Percentiles rank a stretch among this genome's conserved stretches.
These are phyloP conservation scores for Hydrozoanthus gracilis DNA, from an alignment of 92 coral and sea anemone genomes.

Conservation along the genomic window DNA sequence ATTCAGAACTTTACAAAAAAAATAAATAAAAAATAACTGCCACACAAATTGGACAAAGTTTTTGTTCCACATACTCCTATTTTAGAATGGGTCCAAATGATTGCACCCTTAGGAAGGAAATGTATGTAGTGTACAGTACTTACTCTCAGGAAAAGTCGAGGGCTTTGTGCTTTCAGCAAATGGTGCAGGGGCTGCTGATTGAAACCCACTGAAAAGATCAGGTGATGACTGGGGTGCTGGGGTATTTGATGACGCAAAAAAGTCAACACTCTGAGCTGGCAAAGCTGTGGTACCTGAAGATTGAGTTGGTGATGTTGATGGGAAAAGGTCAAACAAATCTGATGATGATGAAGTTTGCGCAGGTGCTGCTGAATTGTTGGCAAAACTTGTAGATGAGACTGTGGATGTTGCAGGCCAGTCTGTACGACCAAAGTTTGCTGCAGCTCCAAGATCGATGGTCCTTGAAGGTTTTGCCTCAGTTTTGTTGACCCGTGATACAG, in stretches of 20 bases:
- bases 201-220: conserved; percentile 80
- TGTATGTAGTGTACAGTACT: neutral
- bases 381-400: conserved; percentile 22
- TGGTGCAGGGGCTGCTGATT: conserved; percentile 67
- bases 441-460: conserved; percentile 94
- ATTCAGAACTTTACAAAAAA: too few relatives aligned
- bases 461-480: conserved; percentile 65
- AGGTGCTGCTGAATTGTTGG: conserved; percentile 53
- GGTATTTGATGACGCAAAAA: conserved; percentile 35
- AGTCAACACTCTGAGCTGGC: conserved; percentile 50
- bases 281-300: conserved; percentile 43
- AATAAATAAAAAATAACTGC: too few relatives aligned
- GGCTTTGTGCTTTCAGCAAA: conserved; percentile 50
- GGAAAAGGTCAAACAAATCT: conserved; percentile 85
- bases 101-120: neutral
- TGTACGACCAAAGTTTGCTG: conserved; percentile 73
- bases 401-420: conserved; percentile 20
- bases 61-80: too few relatives aligned
- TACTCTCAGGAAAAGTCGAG: conserved; percentile 19
- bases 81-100: too few relatives aligned
- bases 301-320: conserved; percentile 55
- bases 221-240: conserved; percentile 11
- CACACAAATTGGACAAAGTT: too few relatives aligned
- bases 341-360: conserved; percentile 51
- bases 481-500: conserved; percentile 49